Percentiles rank a stretch among this genome's conserved stretches.
Conservation (phyloP, 2,888 invertebrate species). For the Merodon equestris region DNA sequence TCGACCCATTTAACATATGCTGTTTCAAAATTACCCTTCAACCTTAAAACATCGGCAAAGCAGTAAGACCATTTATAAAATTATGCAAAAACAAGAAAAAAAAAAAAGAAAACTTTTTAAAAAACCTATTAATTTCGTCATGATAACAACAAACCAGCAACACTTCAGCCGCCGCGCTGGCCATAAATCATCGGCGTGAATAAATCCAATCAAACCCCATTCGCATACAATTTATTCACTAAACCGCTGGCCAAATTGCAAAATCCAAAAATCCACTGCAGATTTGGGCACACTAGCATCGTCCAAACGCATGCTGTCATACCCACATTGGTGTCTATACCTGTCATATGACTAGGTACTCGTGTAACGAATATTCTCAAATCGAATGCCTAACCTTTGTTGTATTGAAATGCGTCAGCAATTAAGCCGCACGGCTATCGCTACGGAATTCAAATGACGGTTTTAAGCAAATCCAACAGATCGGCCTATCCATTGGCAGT, state of each 20-base stretch:
- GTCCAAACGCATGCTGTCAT: neutral
- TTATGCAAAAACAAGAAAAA: too few relatives aligned
- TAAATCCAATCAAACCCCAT: too few relatives aligned
- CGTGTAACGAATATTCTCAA: conserved; percentile 3
- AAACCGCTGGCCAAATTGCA: conserved; percentile 17
- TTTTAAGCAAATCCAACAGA: conserved; percentile 57
- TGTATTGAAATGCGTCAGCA: conserved; percentile 46
- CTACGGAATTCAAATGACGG: conserved; percentile 49
- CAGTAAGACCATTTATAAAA: neutral
- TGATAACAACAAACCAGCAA: too few relatives aligned
- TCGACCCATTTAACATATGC: too few relatives aligned
- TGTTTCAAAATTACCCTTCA: too few relatives aligned
- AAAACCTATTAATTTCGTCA: too few relatives aligned
- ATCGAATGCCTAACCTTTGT: conserved; percentile 23
- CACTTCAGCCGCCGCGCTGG: too few relatives aligned
- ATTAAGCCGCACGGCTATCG: conserved; percentile 14
- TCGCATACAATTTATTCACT: conserved; percentile 3
- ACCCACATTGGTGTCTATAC: neutral
- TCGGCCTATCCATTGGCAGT: conserved; percentile 39
- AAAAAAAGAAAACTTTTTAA: too few relatives aligned
- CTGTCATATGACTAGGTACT: neutral
- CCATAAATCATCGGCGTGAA: too few relatives aligned
- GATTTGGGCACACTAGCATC: conserved; percentile 5
- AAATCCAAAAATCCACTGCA: conserved; percentile 11
- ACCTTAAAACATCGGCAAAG: too few relatives aligned